These are phyloP conservation scores for Todiramphus saurophagus DNA, from an alignment of 2,113 vertebrate species.

Conservation along the genomic window DNA sequence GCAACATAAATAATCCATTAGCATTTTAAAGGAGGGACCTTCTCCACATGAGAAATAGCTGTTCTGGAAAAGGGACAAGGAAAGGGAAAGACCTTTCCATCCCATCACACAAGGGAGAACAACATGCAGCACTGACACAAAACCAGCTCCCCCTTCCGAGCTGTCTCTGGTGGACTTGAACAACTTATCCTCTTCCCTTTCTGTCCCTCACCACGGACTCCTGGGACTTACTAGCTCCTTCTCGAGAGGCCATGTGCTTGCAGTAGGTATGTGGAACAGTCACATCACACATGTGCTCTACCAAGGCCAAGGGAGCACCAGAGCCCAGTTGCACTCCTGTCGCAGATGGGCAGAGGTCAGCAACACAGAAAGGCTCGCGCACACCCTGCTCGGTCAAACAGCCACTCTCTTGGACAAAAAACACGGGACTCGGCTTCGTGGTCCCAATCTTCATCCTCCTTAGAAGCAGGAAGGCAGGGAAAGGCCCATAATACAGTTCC, in stretches of 20 bases:
- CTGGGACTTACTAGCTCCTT: neutral
- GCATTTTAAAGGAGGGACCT: neutral
- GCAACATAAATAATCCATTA: neutral
- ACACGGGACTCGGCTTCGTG: fast-evolving
- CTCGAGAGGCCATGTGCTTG: fast-evolving
- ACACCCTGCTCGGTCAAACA: neutral
- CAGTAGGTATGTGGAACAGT: neutral
- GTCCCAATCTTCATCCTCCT: neutral
- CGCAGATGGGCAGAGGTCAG: neutral
- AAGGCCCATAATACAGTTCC: neutral
- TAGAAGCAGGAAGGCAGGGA: neutral
- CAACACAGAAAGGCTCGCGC: neutral
- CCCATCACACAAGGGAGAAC: neutral
- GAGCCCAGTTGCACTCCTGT: neutral
- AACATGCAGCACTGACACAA: neutral
- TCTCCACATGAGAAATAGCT: neutral
- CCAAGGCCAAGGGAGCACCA: neutral
- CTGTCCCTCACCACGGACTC: neutral
- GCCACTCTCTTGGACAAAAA: neutral
- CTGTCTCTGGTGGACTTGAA: neutral
- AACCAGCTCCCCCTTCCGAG: neutral
- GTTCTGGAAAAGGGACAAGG: neutral
- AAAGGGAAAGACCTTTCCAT: neutral
- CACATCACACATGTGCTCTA: fast-evolving
- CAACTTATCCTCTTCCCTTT: neutral